Percentiles rank a stretch among this genome's conserved stretches.
phyloP scores from a whole-genome alignment of 2,113 vertebrate species.

The Pygoscelis adeliae region DNA sequence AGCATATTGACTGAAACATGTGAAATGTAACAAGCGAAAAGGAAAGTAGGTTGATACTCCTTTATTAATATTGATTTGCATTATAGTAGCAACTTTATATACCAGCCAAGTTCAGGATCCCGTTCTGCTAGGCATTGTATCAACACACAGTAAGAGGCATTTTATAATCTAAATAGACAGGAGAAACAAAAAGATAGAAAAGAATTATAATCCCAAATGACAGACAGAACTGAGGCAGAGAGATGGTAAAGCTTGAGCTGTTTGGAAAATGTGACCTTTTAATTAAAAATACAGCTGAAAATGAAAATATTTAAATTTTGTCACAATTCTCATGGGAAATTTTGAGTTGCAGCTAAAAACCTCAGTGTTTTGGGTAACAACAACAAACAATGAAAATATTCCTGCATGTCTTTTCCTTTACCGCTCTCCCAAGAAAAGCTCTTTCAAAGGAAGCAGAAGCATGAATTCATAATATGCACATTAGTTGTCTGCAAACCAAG shows the following conservation, averaged over 20 bases:
- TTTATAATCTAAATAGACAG: constrained; percentile 38
- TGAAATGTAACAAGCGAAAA: constrained; percentile 45
- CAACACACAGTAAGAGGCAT: neutral
- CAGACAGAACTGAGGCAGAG: constrained; percentile 16
- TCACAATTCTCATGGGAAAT: constrained; percentile 32
- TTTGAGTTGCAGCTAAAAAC: neutral
- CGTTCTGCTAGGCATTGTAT: neutral
- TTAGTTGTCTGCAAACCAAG: neutral
- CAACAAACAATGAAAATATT: constrained; percentile 7
- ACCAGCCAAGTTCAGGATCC: constrained; percentile 17
- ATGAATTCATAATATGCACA: constrained; percentile 35
- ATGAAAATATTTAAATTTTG: constrained; percentile 64
- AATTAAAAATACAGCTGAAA: constrained; percentile 56
- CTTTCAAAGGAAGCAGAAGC: constrained; percentile 6
- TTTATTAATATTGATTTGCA: constrained; percentile 59
- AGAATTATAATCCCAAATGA: constrained; percentile 31
- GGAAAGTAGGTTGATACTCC: constrained; percentile 20
- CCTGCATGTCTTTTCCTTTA: neutral
- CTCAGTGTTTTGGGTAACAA: constrained; percentile 5
- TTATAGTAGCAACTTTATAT: constrained; percentile 4
- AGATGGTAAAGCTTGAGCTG: constrained; percentile 26
- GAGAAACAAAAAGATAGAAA: neutral
- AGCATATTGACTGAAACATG: neutral
- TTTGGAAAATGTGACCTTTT: constrained; percentile 48
- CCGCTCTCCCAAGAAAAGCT: neutral